phyloP scores from a whole-genome alignment of 1,140 invertebrate genomes.

The Amphibalanus amphitrite region DNA sequence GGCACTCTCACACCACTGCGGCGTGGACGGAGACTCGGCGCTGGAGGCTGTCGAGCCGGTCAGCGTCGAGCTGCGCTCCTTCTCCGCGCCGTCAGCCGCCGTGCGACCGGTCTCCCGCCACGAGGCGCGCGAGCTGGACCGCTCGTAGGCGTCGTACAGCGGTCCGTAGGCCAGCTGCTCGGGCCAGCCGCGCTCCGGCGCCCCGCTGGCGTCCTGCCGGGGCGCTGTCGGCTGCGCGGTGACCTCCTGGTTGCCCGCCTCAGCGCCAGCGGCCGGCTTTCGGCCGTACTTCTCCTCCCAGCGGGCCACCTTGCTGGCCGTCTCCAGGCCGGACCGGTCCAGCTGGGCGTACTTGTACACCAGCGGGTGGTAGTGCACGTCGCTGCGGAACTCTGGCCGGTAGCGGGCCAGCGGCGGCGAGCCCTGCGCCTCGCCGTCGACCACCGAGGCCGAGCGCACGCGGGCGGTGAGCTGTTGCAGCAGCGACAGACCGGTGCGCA shows the following conservation, averaged over 20 bases:
- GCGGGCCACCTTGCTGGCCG: neutral
- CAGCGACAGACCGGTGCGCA: neutral
- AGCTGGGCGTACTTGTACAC: slow-evolving; percentile 1
- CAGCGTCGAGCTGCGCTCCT: neutral
- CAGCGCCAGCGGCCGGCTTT: no score
- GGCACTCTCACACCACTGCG: neutral
- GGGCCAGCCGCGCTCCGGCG: neutral
- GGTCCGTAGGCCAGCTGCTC: neutral
- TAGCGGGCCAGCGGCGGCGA: neutral
- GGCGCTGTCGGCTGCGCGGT: no score
- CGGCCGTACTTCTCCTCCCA: slow-evolving; percentile 4
- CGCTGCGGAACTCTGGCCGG: neutral
- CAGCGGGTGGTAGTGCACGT: neutral
- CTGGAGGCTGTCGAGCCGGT: no score
- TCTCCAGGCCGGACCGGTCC: neutral
- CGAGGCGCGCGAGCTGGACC: neutral
- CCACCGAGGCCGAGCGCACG: slow-evolving; percentile 1
- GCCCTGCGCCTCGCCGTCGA: neutral
- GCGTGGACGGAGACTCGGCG: neutral
- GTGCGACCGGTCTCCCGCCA: neutral
- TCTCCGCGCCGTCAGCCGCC: neutral
- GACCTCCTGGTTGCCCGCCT: neutral
- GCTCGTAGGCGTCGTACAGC: neutral
- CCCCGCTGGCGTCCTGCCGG: neutral
- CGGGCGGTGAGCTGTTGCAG: neutral